Evolutionary conservation across 2,888 invertebrate species (phyloP), one percentile per base, ranked within the genome.

Genomic region (Lucinisca nassula): DNA sequence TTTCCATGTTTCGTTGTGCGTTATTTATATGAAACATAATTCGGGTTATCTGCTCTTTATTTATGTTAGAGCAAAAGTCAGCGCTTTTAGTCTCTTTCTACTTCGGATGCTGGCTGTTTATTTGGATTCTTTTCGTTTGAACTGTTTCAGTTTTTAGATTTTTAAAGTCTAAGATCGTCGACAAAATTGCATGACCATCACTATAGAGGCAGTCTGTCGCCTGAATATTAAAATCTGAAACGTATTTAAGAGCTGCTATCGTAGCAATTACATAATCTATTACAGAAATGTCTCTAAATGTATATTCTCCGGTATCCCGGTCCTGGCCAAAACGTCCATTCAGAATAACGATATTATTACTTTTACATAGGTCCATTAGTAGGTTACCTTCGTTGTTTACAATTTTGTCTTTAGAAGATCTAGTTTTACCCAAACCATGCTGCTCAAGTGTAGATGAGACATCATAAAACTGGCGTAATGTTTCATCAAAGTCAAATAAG

Each of bases 401-500:
- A 14, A 17, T 6, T 35, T 70, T 32, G 37, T 70, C 70, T 30
- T 35, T 70, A 6, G 70, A 70, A 21, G 3, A 4, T 6, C 70
- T 6, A 10, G 3, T 70, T 70, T n/a, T n/a, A 21, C 12, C 17
- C 6, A 70, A 35, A 37, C 32, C 32, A 70, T 12, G 21, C 24
- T 70, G 6, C 8, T n/a, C 17, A 12, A 55, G 21, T 14, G 21
- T 4, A 3, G 24, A 70, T 27, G 24, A 17, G 14, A 12, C 27
- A 21, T 70, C 21, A 12, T 21, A 30, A 70, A 70, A 70, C 4
- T 70, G 70, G 32, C 14, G 4, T 6, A 70, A 6, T 6, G 17
- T 14, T 12, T 76, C 76, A 76, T 76, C 76, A 49, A 70, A 32
- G 67, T 76, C 67, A 67, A 76, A 70, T 12, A 35, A 24, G 1